Evolutionary conservation across 2,797 vertebrate species (phyloP), one percentile per base, ranked within the genome.

Genomic region (Lacerta agilis): DNA sequence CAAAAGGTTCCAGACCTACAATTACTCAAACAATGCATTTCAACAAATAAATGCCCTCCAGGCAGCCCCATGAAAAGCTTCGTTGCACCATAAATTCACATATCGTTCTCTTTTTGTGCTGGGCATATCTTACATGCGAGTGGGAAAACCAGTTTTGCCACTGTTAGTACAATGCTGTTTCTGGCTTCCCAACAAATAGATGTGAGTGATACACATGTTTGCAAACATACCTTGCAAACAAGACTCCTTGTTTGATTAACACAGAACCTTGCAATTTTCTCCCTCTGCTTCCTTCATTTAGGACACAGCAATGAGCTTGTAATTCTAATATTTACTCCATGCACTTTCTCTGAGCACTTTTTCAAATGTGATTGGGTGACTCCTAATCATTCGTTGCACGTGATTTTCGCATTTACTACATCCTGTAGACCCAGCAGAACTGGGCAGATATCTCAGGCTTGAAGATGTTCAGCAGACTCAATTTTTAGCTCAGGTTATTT

Each of bases 331-430:
- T 67, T 73, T 73, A 38, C 18, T 36, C 88, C 86, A 23, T 92
- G 90, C 73, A 93, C 93, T 94, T 94, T 95, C 93, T 89, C 88
- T 95, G 95, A 95, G 94, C 94, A 92, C 67, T 0, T 87, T 88
- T n/a, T 8, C 69, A 93, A 94, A 94, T 94, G 89, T 94, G 90
- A 78, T 86, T 81, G 86, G 76, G 82, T 87, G 13, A 15, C 9
- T 55, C 29, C 69, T 13, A 11, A 25, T 25, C 10, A 64, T 5
- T 2, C 11, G 7, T 41, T 61, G 23, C 5, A 66, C 0, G 8
- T 64, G 36, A 36, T 55, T 55, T 64, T 41, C 8, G 5, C 23
- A 33, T 38, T 3, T 36, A 33, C n/a, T 66, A 15, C 84, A 33
- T 36, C 23, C 20, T 25, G n/a, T 25, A 5, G 17, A 86, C 45